Evolutionary conservation across 1,140 invertebrate species (phyloP), one percentile per base, ranked within the genome.

Genomic region (Apis florea): DNA sequence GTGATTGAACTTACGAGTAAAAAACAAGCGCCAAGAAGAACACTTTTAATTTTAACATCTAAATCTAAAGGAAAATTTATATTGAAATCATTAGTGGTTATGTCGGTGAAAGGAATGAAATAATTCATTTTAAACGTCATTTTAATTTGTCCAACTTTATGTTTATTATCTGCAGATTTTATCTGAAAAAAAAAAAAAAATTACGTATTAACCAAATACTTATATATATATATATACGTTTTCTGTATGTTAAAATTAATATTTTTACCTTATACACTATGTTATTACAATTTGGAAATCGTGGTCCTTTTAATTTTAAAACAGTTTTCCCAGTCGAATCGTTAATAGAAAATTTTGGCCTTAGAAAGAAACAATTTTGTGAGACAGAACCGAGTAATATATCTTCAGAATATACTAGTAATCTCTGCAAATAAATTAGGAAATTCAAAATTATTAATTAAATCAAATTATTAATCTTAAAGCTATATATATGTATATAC

Each of bases 361-460:
- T 95, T 89, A 95, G 96, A 61, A 98, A 94, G 73, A 95, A 97
- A 97, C 97, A 98, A 79, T 98, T 95, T 94, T 99, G 97, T 81
- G 96, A 95, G 12, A 99, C 95, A 10, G 94, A 95, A 31, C 98
- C 98, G 64, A 98, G 94, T 2, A 96, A 90, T 67, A 94, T 95
- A 9, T 96, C 96, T 47, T 88, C 82, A 0, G 89, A 87, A 66
- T 75, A 84, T 0, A 92, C 77, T n/a, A 87, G 77, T 63, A 89
- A 31, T 19, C 75, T 53, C 91, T 92, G 49, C 6, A 78, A 88
- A 76, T 26, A 61, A 77, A 68, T 26, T 61, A 2, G 6, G 0
- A 61, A 17, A 26, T 61, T 24, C n/a, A 24, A 59, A n/a, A n/a
- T n/a, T 56, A 3, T 2, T 21, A 56, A 56, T 56, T 10, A 56